Base-by-base conservation (phyloP, 2,797 vertebrate genomes). In the Cygnus olor region DNA sequence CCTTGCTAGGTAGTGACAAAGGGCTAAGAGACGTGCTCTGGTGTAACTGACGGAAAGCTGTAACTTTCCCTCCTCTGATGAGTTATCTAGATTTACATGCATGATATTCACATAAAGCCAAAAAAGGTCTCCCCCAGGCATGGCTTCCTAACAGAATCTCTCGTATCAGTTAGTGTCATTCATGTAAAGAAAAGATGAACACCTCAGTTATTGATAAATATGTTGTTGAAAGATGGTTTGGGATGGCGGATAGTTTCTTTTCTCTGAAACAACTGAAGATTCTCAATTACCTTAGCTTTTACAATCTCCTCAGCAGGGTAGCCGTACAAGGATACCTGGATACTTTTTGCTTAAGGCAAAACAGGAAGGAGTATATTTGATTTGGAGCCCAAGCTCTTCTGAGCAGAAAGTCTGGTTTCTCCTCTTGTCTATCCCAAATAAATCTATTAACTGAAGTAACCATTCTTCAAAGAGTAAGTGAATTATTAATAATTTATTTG, bases 401-500 rank as follows among this genome's bases (percentile, higher is more conserved):
- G 22, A 87, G 61, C 12, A 82, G 63, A 58, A 84, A 85, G 44
- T 82, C 66, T 47, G 38, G 25, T 49, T 90, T 90, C 74, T 87
- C 32, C 30, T 88, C 47, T 82, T 79, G 49, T 87, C 71, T 71
- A 57, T 57, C 60, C 36, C 63, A 57, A 47, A 58, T 44, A 81
- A 72, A 82, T 60, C 68, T 79, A 56, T 25, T 80, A 80, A 84
- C 73, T 88, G 45, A 68, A 28, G 45, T 16, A 88, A 90, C 51
- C 13, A 77, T 70, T 82, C 85, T 93, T 82, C 86, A 94, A 94
- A 93, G 64, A 87, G 51, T 6, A 42, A 87, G 38, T 34, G 68
- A 72, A 82, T 74, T 73, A 38, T 87, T 64, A 90, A 90, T 93
- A 82, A 96, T 86, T 93, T 90, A 95, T 90, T 70, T 1, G 7